Evolutionary conservation across 2,797 vertebrate species (phyloP).

Genomic region (Valencia hispanica): DNA sequence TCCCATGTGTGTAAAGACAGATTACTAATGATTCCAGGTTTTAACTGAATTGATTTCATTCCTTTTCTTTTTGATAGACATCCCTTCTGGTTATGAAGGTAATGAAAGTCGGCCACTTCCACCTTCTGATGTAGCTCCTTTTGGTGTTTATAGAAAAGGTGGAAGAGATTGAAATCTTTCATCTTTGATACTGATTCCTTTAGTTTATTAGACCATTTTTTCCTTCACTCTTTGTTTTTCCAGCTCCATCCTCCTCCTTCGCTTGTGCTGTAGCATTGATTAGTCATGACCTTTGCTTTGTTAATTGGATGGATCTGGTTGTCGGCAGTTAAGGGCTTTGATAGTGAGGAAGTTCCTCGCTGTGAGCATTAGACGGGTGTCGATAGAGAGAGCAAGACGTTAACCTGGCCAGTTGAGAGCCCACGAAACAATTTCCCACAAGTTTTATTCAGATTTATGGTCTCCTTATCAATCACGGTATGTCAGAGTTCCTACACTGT

Average conservation of each 20-base stretch:
- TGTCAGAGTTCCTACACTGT: neutral
- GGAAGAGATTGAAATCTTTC: constrained; percentile 34
- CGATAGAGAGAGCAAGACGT: constrained; percentile 54
- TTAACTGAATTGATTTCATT: constrained; percentile 79
- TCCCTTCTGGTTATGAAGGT: constrained; percentile 89
- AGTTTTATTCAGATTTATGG: neutral
- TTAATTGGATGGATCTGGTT: constrained; percentile 84
- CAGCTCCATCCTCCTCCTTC: constrained; percentile 30
- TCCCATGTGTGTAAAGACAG: constrained; percentile 64
- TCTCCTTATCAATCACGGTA: neutral
- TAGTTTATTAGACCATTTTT: constrained; percentile 33
- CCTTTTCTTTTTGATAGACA: constrained; percentile 86
- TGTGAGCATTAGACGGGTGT: constrained; percentile 67
- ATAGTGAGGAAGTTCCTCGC: constrained; percentile 75
- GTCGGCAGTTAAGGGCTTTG: constrained; percentile 77
- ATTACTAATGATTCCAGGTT: constrained; percentile 70
- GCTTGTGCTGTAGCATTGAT: constrained; percentile 77
- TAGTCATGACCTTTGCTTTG: constrained; percentile 79
- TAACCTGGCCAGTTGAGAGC: constrained; percentile 30
- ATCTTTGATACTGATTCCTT: constrained; percentile 27
- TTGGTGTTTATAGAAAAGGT: constrained; percentile 41
- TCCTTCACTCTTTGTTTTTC: constrained; percentile 12
- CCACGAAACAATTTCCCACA: constrained; percentile 12
- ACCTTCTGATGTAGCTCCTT: constrained; percentile 23
- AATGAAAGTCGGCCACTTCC: constrained; percentile 83